Base-by-base conservation (phyloP, 2,888 invertebrate genomes). In the Pseudococcus viburni region DNA sequence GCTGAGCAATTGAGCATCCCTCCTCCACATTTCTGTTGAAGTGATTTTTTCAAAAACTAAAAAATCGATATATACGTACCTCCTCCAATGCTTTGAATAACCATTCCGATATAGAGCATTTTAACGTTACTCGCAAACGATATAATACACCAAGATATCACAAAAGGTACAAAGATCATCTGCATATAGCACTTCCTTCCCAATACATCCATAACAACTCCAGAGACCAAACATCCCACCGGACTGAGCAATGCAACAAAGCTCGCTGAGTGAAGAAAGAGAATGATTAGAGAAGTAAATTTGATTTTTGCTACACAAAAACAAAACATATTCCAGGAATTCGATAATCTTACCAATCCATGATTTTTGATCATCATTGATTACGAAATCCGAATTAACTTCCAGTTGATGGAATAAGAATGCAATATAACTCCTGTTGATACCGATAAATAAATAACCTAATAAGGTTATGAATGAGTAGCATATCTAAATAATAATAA, bases 371-470 rank as follows among this genome's bases (percentile, higher is more conserved):
- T 80, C n/a, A 17, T 59, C 42, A 17, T 19, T 59, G 42, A 88
- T 51, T 22, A 17, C 15, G 12, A 88, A 83, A 5, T 33, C 26
- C n/a, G 88, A 88, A 59, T 83, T 51, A 7, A 9, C 11, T 39
- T 88, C 51, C 39, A 88, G 39, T 39, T 88, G 88, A 33, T 80
- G 46, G 39, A 88, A 80, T 88, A 88, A 39, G 48, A 88, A 88
- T 19, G 88, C 46, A 33, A 77, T 80, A 15, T 33, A 88, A 22
- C 88, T 80, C 15, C 88, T 77, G 39, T 80, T 51, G 12, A 73
- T 51, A 17, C 88, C 88, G 12, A 88, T 77, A 9, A 88, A 55
- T 15, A 88, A 33, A 33, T 80, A 88, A 26, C 46, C 77, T 17
- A 80, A 15, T n/a, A 55, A 83, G 19, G 55, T 77, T 39, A 88